phyloP scores from a whole-genome alignment of 2,113 vertebrate species.

The Oryzias woworae region DNA sequence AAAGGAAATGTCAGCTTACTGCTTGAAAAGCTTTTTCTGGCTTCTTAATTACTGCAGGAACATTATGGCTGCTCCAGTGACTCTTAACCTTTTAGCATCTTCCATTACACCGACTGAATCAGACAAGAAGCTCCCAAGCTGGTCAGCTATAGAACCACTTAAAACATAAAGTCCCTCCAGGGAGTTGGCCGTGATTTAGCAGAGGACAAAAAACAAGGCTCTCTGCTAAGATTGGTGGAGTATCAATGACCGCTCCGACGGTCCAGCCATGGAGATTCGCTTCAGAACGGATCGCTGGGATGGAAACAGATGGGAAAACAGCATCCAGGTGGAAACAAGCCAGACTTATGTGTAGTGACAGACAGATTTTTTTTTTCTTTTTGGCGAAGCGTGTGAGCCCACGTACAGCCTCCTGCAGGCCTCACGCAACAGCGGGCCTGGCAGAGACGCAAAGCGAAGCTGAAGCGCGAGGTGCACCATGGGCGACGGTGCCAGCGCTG shows the following conservation, averaged over 20 bases:
- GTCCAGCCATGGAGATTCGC: conserved; percentile 28
- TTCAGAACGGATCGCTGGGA: conserved; percentile 55
- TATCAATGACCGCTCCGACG: conserved; percentile 17
- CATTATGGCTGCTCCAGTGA: conserved; percentile 12
- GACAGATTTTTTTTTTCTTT: conserved; percentile 42
- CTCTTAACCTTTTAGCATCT: conserved; percentile 21
- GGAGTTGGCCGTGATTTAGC: background rate
- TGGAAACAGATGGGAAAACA: conserved; percentile 55
- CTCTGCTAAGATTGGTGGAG: conserved; percentile 10
- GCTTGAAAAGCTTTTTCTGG: conserved; percentile 14
- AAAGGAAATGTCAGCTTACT: conserved; percentile 18
- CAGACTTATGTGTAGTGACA: conserved; percentile 40
- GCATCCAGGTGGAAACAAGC: conserved; percentile 54
- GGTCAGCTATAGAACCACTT: conserved; percentile 2
- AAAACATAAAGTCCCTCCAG: conserved; percentile 1
- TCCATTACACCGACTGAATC: conserved; percentile 15
- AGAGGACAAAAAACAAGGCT: conserved; percentile 6
- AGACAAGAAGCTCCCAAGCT: background rate
- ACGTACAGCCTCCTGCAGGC: conserved; percentile 33
- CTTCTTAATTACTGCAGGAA: conserved; percentile 6
- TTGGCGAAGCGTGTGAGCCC: conserved; percentile 21
- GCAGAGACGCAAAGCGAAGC: conserved; percentile 49
- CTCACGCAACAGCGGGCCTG: conserved; percentile 19
- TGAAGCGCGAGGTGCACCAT: conserved; percentile 48
- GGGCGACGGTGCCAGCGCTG: conserved; percentile 9